Percentiles rank a stretch among this genome's conserved stretches.
phyloP scores from a whole-genome alignment of 1,140 invertebrate genomes.

The Trialeurodes vaporariorum region DNA sequence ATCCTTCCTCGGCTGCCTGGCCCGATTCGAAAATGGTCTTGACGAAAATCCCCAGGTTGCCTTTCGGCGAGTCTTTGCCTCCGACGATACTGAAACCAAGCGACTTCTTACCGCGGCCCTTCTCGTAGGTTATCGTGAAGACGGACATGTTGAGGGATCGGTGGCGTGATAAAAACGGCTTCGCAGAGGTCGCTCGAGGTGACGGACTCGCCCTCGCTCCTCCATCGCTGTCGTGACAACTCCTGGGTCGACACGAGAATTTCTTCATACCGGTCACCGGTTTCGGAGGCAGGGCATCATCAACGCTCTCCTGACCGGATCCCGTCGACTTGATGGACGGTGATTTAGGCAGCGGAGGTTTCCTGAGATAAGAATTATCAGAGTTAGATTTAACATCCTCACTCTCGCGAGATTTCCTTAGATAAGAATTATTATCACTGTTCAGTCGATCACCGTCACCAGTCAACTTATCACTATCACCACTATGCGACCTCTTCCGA shows the following conservation, averaged over 20 bases:
- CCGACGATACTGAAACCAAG: constrained; percentile 88
- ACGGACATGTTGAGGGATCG: constrained; percentile 52
- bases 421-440: too few species aligned
- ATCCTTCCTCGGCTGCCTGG: constrained; percentile 73
- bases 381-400: too few species aligned
- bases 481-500: too few species aligned
- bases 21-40: constrained; percentile 80
- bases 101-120: constrained; percentile 71
- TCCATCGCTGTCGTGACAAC: constrained; percentile 13
- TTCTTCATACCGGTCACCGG: constrained; percentile 29
- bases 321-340: background rate
- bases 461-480: too few species aligned
- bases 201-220: constrained; percentile 7
- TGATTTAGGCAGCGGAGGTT: background rate
- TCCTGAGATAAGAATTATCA: too few species aligned
- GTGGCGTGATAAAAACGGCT: constrained; percentile 45
- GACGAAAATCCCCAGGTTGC: constrained; percentile 76
- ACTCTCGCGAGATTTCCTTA: too few species aligned
- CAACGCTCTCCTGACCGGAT: constrained; percentile 2
- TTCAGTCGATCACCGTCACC: too few species aligned
- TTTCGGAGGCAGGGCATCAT: constrained; percentile 19
- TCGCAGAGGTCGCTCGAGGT: constrained; percentile 1
- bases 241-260: constrained; percentile 23
- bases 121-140: constrained; percentile 64
- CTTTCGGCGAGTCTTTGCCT: constrained; percentile 75